Percentiles rank a stretch among this genome's conserved stretches.
Evolutionary conservation across 2,888 invertebrate species (phyloP).

Genomic region (Mantis religiosa): DNA sequence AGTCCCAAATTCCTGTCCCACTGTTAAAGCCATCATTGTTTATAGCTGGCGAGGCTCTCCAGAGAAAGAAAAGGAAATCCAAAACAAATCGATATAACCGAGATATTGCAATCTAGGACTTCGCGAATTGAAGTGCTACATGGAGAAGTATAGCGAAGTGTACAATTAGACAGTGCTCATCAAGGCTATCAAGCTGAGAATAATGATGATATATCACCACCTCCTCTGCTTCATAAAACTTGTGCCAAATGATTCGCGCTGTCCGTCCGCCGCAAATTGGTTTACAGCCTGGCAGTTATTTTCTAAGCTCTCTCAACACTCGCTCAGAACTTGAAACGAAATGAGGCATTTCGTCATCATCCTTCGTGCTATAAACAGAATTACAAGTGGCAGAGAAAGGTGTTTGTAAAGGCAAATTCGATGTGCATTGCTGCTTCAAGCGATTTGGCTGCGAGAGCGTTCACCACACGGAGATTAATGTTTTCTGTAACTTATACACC

Average conservation of each 20-base stretch:
- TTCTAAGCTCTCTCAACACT: not conserved
- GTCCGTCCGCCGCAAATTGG: not conserved
- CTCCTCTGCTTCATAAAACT: not conserved
- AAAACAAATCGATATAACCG: no score
- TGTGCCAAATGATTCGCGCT: not conserved
- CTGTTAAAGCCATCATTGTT: no score
- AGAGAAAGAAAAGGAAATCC: no score
- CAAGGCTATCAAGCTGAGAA: not conserved
- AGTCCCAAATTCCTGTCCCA: no score
- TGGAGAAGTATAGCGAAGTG: no score
- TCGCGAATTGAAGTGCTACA: no score
- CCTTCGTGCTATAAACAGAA: not conserved
- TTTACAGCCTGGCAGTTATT: not conserved
- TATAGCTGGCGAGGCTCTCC: no score
- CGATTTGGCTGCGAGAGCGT: not conserved
- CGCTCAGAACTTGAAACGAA: not conserved
- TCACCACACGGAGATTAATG: no score
- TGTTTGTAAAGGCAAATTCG: not conserved
- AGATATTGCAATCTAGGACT: no score
- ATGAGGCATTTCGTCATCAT: not conserved
- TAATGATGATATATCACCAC: not conserved
- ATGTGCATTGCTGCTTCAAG: not conserved
- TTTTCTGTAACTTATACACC: no score
- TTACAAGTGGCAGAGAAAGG: not conserved
- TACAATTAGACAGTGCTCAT: not conserved